Conservation (phyloP, 2,888 invertebrate species). For the Stenotaenia linearis region DNA sequence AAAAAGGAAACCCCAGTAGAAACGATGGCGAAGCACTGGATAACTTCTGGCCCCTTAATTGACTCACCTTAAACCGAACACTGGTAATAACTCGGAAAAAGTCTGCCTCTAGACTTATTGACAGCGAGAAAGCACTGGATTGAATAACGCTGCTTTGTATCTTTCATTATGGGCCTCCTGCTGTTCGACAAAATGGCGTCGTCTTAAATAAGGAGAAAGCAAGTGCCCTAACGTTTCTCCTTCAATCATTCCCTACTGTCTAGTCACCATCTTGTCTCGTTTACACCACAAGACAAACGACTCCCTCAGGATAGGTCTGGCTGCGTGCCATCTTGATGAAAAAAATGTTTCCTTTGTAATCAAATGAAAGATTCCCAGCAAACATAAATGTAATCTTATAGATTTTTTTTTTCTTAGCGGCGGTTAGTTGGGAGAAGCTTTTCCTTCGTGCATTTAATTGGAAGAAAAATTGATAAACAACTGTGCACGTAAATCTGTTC, state of each 20-base stretch:
- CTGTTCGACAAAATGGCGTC: background rate
- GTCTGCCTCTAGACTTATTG: too few species aligned
- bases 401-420: background rate
- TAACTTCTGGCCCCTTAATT: background rate
- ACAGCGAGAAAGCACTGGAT: too few species aligned
- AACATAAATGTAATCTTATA: slow-evolving; percentile 6
- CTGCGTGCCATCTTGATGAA: background rate
- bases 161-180: too few species aligned
- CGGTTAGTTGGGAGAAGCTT: background rate
- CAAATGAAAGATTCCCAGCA: slow-evolving; percentile 3
- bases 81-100: background rate
- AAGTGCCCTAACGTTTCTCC: background rate
- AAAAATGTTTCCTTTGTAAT: background rate
- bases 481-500: background rate
- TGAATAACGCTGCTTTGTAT: background rate
- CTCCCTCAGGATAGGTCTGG: background rate
- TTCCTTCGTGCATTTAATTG: background rate
- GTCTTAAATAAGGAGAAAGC: background rate
- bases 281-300: slow-evolving; percentile 12
- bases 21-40: background rate
- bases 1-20: background rate
- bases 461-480: background rate
- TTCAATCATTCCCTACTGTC: background rate
- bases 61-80: background rate
- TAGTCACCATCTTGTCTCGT: slow-evolving; percentile 1